Evolutionary conservation across 2,888 invertebrate species (phyloP).

Genomic region (Physocephala rufipes): DNA sequence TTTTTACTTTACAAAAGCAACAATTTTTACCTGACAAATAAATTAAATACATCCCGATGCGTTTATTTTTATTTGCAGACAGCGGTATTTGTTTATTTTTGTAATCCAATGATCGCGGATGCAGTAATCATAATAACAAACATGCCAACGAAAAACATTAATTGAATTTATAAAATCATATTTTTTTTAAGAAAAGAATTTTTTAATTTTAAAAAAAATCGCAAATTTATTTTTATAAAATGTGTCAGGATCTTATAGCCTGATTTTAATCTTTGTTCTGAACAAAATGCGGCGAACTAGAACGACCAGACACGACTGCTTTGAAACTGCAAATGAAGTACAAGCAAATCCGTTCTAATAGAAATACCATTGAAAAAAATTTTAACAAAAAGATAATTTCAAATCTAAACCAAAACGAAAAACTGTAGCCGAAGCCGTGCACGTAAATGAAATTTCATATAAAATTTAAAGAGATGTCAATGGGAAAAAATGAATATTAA

Average conservation of each 20-base stretch:
- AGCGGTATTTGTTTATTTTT: too few relatives aligned
- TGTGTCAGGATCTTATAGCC: neutral
- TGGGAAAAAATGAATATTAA: slow-evolving; percentile 35
- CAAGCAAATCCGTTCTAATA: slow-evolving; percentile 61
- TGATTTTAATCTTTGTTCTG: neutral
- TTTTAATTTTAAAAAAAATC: too few relatives aligned
- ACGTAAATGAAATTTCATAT: slow-evolving; percentile 39
- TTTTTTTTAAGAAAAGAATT: too few relatives aligned
- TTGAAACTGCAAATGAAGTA: slow-evolving; percentile 33
- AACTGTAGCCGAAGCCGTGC: slow-evolving; percentile 1
- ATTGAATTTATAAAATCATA: too few relatives aligned
- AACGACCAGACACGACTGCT: slow-evolving; percentile 28
- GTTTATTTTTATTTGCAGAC: too few relatives aligned
- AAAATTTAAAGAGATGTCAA: slow-evolving; percentile 15
- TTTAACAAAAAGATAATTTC: slow-evolving; percentile 34
- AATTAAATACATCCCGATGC: too few relatives aligned
- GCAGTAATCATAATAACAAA: too few relatives aligned
- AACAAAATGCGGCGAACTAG: slow-evolving; percentile 4
- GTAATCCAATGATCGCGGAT: too few relatives aligned
- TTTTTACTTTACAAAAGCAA: neutral
- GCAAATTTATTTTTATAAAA: too few relatives aligned
- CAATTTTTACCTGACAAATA: neutral
- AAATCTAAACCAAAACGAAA: slow-evolving; percentile 21
- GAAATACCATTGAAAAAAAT: slow-evolving; percentile 54
- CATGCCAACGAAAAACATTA: too few relatives aligned